A percentile compares a stretch with the other conserved stretches of the same genome.
Evolutionary conservation across 1,140 invertebrate genomes (phyloP).

Genomic region (Heliconius himera): DNA sequence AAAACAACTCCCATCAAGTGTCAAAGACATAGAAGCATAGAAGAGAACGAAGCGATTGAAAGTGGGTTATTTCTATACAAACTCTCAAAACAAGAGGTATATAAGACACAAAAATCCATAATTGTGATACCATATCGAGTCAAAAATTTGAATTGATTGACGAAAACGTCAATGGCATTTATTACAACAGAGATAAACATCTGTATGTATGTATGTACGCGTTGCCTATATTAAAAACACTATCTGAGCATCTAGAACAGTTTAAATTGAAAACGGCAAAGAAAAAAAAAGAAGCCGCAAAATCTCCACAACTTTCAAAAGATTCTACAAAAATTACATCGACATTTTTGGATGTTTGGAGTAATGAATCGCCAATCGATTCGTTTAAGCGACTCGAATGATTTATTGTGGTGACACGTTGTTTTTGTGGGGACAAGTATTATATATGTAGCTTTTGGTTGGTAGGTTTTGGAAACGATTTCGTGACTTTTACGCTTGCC

Average conservation of each 20-base stretch:
- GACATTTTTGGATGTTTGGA: slow-evolving; percentile 70
- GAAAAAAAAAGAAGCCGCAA: slow-evolving; percentile 47
- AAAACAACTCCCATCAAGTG: too few relatives aligned
- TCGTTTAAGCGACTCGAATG: slow-evolving; percentile 73
- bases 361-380: slow-evolving; percentile 68
- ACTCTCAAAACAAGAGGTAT: not conserved
- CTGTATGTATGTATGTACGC: slow-evolving; percentile 4
- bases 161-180: slow-evolving; percentile 23
- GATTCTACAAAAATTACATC: slow-evolving; percentile 58
- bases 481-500: slow-evolving; percentile 71
- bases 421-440: slow-evolving; percentile 57
- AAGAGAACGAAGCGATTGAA: not conserved
- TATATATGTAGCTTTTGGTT: not conserved
- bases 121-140: not conserved
- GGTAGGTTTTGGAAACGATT: slow-evolving; percentile 71
- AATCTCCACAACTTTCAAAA: slow-evolving; percentile 56
- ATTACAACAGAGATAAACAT: slow-evolving; percentile 16
- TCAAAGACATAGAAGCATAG: too few relatives aligned
- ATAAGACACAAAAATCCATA: not conserved
- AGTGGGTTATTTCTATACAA: not conserved
- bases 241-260: slow-evolving; percentile 36
- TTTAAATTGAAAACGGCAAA: slow-evolving; percentile 23
- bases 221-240: slow-evolving; percentile 15
- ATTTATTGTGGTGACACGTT: slow-evolving; percentile 77
- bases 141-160: slow-evolving; percentile 15